phyloP scores from a whole-genome alignment of 1,140 invertebrate genomes.

The Periplaneta americana region DNA sequence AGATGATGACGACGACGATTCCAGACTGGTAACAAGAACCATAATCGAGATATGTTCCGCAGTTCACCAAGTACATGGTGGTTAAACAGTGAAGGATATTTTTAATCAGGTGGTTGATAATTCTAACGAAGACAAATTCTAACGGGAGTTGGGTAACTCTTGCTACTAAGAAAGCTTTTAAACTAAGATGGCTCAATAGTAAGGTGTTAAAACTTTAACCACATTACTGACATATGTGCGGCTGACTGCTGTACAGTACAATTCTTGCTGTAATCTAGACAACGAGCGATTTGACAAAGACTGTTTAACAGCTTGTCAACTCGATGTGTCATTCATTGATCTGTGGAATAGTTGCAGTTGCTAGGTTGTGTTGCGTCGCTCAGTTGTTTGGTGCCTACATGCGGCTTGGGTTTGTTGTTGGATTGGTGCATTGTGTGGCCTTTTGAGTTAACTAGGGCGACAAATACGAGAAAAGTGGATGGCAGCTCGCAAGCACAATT shows the following conservation, averaged over 20 bases:
- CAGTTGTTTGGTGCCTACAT: background rate
- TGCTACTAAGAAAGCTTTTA: background rate
- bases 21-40: slow-evolving; percentile 3
- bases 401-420: background rate
- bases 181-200: background rate
- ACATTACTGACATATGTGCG: background rate
- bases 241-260: background rate
- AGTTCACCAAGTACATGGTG: slow-evolving; percentile 7
- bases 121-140: background rate
- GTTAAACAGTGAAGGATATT: background rate
- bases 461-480: no score
- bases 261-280: background rate
- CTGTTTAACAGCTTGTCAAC: background rate
- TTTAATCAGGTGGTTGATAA: background rate
- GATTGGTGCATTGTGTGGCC: background rate
- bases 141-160: background rate
- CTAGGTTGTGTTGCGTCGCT: background rate
- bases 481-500: background rate
- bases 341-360: background rate
- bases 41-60: slow-evolving; percentile 28
- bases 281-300: background rate
- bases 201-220: background rate
- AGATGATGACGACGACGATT: slow-evolving; percentile 15
- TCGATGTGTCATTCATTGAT: background rate
- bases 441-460: background rate